phyloP scores from a whole-genome alignment of 1,140 invertebrate species.

The Neotoxoptera formosana region DNA sequence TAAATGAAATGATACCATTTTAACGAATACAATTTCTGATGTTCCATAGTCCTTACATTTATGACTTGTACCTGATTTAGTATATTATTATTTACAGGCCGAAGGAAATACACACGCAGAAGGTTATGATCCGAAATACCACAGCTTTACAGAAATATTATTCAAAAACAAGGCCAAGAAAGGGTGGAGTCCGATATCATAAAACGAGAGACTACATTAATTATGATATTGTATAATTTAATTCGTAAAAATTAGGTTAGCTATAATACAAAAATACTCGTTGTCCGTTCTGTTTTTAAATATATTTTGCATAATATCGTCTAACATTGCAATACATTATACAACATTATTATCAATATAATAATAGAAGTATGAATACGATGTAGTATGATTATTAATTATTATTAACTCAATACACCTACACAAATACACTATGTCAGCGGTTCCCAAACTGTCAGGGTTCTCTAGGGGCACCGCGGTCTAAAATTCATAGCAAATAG shows the following conservation, averaged over 20 bases:
- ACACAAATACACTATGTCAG: too few relatives aligned
- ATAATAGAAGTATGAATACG: background rate
- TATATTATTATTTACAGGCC: constrained; percentile 20
- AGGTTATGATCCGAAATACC: constrained; percentile 49
- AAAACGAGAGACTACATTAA: background rate
- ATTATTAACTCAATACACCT: background rate
- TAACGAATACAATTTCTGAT: too few relatives aligned
- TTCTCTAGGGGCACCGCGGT: too few relatives aligned
- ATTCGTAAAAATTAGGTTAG: constrained; percentile 1
- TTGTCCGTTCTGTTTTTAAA: background rate
- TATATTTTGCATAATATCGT: background rate
- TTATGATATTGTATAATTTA: background rate
- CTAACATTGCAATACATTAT: background rate
- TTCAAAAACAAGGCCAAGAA: background rate
- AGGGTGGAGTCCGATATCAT: constrained; percentile 3
- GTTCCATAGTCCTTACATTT: too few relatives aligned
- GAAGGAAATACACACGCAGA: constrained; percentile 34
- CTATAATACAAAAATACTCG: background rate
- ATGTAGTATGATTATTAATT: background rate
- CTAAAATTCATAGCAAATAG: too few relatives aligned
- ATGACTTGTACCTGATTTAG: background rate
- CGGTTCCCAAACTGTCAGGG: too few relatives aligned
- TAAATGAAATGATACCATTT: too few relatives aligned
- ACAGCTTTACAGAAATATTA: constrained; percentile 30
- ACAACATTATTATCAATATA: background rate